These are phyloP conservation scores for Myiopsitta monachus DNA, from an alignment of 2,113 vertebrate genomes.

Conservation along the genomic window DNA sequence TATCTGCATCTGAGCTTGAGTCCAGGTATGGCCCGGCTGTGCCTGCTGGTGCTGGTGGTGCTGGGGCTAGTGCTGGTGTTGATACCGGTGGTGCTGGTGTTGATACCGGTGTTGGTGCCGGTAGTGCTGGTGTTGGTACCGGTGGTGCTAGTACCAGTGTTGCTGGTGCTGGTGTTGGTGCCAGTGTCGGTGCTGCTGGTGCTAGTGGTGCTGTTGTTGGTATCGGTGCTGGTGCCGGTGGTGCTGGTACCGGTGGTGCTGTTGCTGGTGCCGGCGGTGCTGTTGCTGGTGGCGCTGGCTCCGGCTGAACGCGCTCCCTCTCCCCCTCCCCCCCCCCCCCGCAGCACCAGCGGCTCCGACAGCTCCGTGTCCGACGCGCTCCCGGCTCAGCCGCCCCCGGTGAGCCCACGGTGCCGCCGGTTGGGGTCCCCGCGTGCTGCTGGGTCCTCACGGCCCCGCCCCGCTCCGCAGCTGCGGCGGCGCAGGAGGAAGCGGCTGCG, in stretches of 20 bases:
- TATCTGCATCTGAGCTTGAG: conserved; percentile 85
- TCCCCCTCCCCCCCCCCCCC: neutral
- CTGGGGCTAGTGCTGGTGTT: neutral
- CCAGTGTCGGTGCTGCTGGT: neutral
- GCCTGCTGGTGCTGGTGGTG: neutral
- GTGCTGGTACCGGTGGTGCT: too few species aligned
- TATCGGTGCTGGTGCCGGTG: too few species aligned
- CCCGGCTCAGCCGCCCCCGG: conserved; percentile 49
- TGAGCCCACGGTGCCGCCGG: neutral
- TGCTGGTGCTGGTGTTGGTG: neutral
- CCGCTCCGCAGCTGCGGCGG: neutral
- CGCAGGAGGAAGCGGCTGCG: conserved; percentile 70
- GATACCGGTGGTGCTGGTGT: neutral
- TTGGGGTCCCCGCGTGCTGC: too few species aligned
- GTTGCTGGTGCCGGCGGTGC: rapidly evolving
- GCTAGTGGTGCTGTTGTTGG: too few species aligned
- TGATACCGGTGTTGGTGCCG: too few species aligned
- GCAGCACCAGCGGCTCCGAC: conserved; percentile 88
- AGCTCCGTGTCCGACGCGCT: conserved; percentile 85
- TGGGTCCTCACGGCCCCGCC: neutral
- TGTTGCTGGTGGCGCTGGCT: too few species aligned
- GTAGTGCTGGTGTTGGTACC: too few species aligned
- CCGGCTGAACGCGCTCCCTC: neutral
- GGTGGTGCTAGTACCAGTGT: too few species aligned
- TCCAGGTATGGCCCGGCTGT: conserved; percentile 77